Percentiles rank a stretch among this genome's conserved stretches.
Conservation (phyloP, 2,888 invertebrate genomes). For the Dione juno region DNA sequence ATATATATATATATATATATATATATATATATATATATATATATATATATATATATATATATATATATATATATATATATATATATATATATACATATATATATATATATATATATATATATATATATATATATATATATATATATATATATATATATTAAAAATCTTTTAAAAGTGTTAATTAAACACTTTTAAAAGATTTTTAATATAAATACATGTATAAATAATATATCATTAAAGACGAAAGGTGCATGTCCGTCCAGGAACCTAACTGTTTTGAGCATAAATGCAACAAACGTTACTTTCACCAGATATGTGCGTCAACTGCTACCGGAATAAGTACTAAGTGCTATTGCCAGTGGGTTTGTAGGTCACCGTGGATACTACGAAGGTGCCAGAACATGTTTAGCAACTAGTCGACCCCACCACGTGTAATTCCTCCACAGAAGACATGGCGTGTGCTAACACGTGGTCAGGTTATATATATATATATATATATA, state of each 20-base stretch:
- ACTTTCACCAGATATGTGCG: conserved; percentile 34
- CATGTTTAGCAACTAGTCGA: conserved; percentile 27
- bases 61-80: no score
- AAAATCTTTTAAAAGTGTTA: no score
- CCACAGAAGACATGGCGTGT: conserved; percentile 21
- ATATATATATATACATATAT: no score
- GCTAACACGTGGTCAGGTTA: conserved; percentile 25
- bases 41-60: no score
- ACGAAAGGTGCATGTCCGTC: background rate
- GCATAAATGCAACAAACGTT: conserved; percentile 5
- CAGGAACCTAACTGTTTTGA: background rate
- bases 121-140: no score
- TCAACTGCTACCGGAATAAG: conserved; percentile 23
- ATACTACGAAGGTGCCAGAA: conserved; percentile 37
- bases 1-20: no score
- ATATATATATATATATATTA: no score
- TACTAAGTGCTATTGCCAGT: conserved; percentile 31
- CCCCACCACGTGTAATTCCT: conserved; percentile 24
- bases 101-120: no score
- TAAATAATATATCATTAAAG: background rate
- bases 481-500: no score
- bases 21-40: no score
- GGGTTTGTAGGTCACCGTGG: conserved; percentile 36
- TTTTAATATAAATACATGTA: background rate
- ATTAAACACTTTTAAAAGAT: no score